These are phyloP conservation scores for Scaptomyza polygonia DNA, from an alignment of 2,888 invertebrate species.

Conservation along the genomic window DNA sequence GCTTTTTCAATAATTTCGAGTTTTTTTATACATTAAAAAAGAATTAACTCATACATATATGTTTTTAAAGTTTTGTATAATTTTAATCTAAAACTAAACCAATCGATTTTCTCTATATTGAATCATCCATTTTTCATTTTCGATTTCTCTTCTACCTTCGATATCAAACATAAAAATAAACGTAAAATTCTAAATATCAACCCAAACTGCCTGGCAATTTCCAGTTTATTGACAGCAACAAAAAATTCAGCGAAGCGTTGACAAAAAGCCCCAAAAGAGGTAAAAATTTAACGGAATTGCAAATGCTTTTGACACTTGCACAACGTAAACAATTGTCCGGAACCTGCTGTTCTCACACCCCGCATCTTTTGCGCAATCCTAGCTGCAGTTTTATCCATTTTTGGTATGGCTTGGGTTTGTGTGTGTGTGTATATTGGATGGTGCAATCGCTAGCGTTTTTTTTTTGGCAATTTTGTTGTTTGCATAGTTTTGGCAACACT, in stretches of 20 bases:
- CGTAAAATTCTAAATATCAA: not conserved
- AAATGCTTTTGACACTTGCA: constrained; percentile 78
- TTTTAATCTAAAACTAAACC: no score
- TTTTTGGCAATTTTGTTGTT: constrained; percentile 66
- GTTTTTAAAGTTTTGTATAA: no score
- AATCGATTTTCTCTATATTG: no score
- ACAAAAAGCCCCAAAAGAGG: constrained; percentile 65
- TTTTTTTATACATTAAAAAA: no score
- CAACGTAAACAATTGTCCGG: constrained; percentile 72
- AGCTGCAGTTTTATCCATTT: constrained; percentile 19
- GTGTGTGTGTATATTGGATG: constrained; percentile 15
- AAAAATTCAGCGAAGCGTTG: constrained; percentile 29
- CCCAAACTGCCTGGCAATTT: not conserved
- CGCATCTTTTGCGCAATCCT: not conserved
- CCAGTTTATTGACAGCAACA: constrained; percentile 30
- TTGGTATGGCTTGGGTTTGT: constrained; percentile 24
- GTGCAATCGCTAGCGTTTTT: constrained; percentile 33
- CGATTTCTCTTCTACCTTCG: no score
- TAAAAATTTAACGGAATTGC: constrained; percentile 75
- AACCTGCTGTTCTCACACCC: constrained; percentile 49
- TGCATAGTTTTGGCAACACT: constrained; percentile 74
- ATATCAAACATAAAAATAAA: no score
- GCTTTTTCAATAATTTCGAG: no score
- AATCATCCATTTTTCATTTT: no score
- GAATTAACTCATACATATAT: no score